A percentile compares a stretch with the other conserved stretches of the same genome.
Conservation (phyloP, 2,797 vertebrate species). For the Lacerta agilis region DNA sequence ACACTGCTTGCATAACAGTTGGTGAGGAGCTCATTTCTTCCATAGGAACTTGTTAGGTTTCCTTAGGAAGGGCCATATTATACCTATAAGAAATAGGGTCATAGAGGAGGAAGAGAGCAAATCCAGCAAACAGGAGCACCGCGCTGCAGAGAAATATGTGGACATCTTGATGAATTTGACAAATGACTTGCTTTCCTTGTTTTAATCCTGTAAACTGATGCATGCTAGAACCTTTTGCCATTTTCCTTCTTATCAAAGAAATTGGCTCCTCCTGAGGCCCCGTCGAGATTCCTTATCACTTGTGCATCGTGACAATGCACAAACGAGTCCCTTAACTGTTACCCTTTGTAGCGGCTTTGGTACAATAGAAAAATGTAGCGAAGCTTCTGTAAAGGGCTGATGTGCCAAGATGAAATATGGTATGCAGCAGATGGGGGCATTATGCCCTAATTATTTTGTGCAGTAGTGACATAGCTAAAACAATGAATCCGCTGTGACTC, state of each 20-base stretch:
- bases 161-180: conserved; percentile 1
- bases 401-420: conserved; percentile 40
- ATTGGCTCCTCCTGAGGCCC: not conserved
- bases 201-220: conserved; percentile 8
- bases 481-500: conserved; percentile 21
- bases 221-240: not conserved
- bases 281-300: conserved; percentile 11
- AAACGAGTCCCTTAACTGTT: conserved; percentile 9
- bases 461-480: conserved; percentile 36
- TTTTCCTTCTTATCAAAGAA: conserved; percentile 11
- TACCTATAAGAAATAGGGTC: not conserved
- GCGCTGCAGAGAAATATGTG: not conserved
- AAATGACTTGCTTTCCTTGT: not conserved
- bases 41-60: not conserved
- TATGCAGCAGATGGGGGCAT: conserved; percentile 37
- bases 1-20: not conserved
- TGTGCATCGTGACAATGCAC: not conserved
- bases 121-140: not conserved
- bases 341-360: conserved; percentile 34
- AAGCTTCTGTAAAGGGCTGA: conserved; percentile 14
- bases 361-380: conserved; percentile 20
- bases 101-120: too few species aligned
- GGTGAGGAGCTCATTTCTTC: not conserved
- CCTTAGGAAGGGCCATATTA: not conserved
- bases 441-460: conserved; percentile 46